These are phyloP conservation scores for Salmo trutta DNA, from an alignment of 2,797 vertebrate genomes.

Conservation along the genomic window DNA sequence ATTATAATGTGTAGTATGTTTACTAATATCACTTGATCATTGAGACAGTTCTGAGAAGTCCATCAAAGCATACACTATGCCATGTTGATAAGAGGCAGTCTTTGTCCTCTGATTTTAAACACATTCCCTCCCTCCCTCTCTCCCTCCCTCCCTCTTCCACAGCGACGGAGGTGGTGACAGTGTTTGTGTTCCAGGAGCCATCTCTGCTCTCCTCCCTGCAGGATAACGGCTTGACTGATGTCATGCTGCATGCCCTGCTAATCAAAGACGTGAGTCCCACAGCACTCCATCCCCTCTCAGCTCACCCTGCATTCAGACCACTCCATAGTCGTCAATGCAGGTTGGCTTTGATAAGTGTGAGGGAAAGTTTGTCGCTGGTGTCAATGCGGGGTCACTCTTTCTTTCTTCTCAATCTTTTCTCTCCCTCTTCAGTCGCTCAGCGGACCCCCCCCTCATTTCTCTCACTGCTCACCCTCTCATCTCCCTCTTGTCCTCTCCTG, in stretches of 20 bases:
- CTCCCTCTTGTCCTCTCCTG: not conserved
- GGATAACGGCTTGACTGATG: constrained; percentile 96
- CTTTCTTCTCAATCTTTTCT: not conserved
- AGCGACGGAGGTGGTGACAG: constrained; percentile 98
- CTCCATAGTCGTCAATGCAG: not conserved
- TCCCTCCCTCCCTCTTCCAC: constrained; percentile 33
- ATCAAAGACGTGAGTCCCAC: constrained; percentile 92
- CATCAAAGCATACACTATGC: not conserved
- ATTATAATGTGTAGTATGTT: no score
- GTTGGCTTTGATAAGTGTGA: not conserved
- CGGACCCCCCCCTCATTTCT: constrained; percentile 1
- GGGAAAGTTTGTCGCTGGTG: not conserved
- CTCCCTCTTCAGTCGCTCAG: not conserved
- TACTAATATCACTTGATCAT: not conserved
- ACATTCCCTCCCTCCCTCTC: not conserved
- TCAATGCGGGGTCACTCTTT: not conserved
- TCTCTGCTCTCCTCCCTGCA: constrained; percentile 94
- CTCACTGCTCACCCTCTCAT: constrained; percentile 10
- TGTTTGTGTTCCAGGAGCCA: constrained; percentile 99
- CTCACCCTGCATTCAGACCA: not conserved
- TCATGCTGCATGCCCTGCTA: constrained; percentile 96
- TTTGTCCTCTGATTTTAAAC: not conserved
- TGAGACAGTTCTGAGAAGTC: not conserved
- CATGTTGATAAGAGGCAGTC: not conserved
- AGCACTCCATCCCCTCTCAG: not conserved